Evolutionary conservation across 1,140 invertebrate genomes (phyloP).

Genomic region (Drosophila lacertosa): DNA sequence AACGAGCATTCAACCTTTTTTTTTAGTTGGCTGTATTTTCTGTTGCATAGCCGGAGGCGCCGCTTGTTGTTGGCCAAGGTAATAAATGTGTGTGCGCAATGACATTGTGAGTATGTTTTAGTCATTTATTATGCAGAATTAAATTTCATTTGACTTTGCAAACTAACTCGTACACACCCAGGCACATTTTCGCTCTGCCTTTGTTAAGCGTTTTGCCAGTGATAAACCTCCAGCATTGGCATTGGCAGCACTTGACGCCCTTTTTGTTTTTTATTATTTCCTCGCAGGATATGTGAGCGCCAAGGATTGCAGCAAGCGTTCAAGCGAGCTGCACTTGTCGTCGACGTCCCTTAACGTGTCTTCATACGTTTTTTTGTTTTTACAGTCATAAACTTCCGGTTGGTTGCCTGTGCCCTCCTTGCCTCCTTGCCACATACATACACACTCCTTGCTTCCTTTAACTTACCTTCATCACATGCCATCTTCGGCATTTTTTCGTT

Average conservation of each 20-base stretch:
- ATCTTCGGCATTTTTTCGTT: slow-evolving; percentile 26
- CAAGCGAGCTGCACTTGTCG: slow-evolving; percentile 31
- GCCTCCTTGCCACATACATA: slow-evolving; percentile 7
- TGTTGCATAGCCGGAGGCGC: slow-evolving; percentile 46
- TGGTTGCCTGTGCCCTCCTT: slow-evolving; percentile 39
- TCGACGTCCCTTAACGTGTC: slow-evolving; percentile 40
- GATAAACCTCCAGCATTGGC: slow-evolving; percentile 23
- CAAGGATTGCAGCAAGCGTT: slow-evolving; percentile 32
- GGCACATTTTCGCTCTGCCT: neutral
- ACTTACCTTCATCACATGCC: neutral
- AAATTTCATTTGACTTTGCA: slow-evolving; percentile 63
- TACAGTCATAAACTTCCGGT: slow-evolving; percentile 68
- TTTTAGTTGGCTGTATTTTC: slow-evolving; percentile 29
- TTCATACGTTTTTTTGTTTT: slow-evolving; percentile 48
- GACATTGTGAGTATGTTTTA: slow-evolving; percentile 44
- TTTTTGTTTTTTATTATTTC: slow-evolving; percentile 54
- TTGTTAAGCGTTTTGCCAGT: slow-evolving; percentile 32
- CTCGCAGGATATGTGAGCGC: slow-evolving; percentile 32
- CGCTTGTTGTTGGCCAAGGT: slow-evolving; percentile 33
- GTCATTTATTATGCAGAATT: slow-evolving; percentile 64
- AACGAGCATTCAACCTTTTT: slow-evolving; percentile 57
- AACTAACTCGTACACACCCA: slow-evolving; percentile 22
- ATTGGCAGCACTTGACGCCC: slow-evolving; percentile 36
- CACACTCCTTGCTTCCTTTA: slow-evolving; percentile 3
- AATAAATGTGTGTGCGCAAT: slow-evolving; percentile 37